Percentiles rank a stretch among this genome's conserved stretches.
These are phyloP conservation scores for Idaea biselata DNA, from an alignment of 2,888 invertebrate genomes.

Conservation along the genomic window DNA sequence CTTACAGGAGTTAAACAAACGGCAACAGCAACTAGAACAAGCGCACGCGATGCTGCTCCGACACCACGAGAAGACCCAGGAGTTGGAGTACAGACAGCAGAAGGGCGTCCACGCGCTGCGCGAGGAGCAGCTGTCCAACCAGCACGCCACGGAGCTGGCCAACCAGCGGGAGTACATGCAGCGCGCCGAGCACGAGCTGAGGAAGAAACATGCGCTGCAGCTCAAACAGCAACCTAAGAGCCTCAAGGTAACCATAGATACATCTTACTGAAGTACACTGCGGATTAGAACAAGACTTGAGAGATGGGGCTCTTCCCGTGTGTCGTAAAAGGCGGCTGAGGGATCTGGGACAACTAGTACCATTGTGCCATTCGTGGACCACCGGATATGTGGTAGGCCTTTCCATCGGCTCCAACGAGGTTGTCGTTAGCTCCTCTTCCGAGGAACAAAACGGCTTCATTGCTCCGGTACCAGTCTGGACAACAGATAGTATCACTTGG, in stretches of 20 bases:
- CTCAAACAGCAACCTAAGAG: conserved; percentile 99
- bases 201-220: conserved; percentile 98
- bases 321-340: neutral
- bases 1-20: conserved; percentile 93
- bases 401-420: no score
- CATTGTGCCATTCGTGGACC: no score
- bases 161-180: conserved; percentile 98
- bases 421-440: no score
- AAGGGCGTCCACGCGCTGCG: conserved; percentile 94
- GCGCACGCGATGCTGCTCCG: conserved; percentile 96
- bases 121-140: conserved; percentile 85
- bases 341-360: no score
- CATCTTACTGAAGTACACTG: neutral
- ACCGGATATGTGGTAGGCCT: no score
- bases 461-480: no score
- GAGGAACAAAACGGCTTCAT: no score
- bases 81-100: conserved; percentile 97
- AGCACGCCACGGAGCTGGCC: conserved; percentile 96
- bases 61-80: conserved; percentile 98
- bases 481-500: no score
- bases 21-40: conserved; percentile 96
- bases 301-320: no score
- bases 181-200: conserved; percentile 94
- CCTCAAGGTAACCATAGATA: conserved; percentile 87
- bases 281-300: no score